A percentile compares a stretch with the other conserved stretches of the same genome.
Evolutionary conservation across 2,113 vertebrate genomes (phyloP).

Genomic region (Phrynosoma blainvillii): DNA sequence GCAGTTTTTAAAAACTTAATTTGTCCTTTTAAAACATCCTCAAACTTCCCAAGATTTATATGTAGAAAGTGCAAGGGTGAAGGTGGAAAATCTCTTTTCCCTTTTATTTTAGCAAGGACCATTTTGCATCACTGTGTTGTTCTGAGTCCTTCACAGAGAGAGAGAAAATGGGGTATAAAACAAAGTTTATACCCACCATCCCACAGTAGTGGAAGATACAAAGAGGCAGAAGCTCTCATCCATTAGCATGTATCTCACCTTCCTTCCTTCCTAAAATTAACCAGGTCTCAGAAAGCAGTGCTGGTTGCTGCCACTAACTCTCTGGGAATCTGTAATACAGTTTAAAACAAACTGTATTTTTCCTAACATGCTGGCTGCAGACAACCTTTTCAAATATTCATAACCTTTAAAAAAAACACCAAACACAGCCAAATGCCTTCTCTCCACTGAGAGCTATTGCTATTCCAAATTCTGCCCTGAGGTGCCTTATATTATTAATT

Average conservation of each 20-base stretch:
- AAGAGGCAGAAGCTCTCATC: neutral
- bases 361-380: neutral
- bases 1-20: neutral
- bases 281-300: neutral
- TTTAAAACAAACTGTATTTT: neutral
- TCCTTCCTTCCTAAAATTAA: neutral
- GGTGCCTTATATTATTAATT: neutral
- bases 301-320: neutral
- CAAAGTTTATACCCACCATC: too few species aligned
- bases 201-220: too few species aligned
- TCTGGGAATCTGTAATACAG: neutral
- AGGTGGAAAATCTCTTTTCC: neutral
- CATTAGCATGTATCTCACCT: neutral
- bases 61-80: neutral
- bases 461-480: neutral
- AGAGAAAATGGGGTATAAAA: too few species aligned
- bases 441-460: neutral
- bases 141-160: too few species aligned
- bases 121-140: neutral
- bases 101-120: neutral
- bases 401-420: neutral
- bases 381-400: slow-evolving; percentile 12
- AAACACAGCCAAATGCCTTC: neutral
- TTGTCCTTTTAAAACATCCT: neutral
- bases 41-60: neutral